Conservation (phyloP, 2,888 invertebrate genomes). For the Ditula angustiorana region DNA sequence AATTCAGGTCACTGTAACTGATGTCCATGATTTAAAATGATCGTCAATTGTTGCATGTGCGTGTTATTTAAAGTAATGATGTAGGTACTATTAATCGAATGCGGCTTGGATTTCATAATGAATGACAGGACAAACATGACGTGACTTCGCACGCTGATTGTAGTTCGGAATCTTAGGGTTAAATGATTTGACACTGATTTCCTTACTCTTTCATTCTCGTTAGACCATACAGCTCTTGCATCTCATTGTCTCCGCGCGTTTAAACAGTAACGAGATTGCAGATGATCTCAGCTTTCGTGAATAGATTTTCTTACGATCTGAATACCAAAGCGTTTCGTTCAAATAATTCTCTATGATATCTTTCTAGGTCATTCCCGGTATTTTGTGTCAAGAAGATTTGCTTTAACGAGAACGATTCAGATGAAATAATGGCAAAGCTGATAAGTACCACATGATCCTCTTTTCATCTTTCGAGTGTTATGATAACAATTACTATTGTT, state of each 20-base stretch:
- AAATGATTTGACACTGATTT: constrained; percentile 71
- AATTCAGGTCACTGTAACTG: constrained; percentile 27
- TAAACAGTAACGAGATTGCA: constrained; percentile 57
- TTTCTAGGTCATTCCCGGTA: constrained; percentile 46
- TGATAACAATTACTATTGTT: constrained; percentile 71
- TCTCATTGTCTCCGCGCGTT: constrained; percentile 47
- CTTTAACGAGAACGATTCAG: constrained; percentile 30
- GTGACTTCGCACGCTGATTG: constrained; percentile 82
- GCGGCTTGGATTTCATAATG: constrained; percentile 72
- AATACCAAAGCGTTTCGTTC: constrained; percentile 39
- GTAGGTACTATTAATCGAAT: constrained; percentile 68
- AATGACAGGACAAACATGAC: constrained; percentile 68
- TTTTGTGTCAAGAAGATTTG: constrained; percentile 40
- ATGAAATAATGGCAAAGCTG: constrained; percentile 40
- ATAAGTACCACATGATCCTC: constrained; percentile 52
- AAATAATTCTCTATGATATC: constrained; percentile 45
- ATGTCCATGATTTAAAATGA: constrained; percentile 35
- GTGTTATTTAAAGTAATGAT: constrained; percentile 61
- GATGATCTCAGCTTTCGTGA: constrained; percentile 52
- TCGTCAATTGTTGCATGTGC: constrained; percentile 31
- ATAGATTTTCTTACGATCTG: constrained; percentile 47
- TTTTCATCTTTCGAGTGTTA: constrained; percentile 64
- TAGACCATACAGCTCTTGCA: constrained; percentile 47
- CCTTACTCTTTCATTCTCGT: constrained; percentile 55
- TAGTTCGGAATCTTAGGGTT: constrained; percentile 73